Evolutionary conservation across 2,797 vertebrate genomes (phyloP).

Genomic region (Sphenopsis melanotis): DNA sequence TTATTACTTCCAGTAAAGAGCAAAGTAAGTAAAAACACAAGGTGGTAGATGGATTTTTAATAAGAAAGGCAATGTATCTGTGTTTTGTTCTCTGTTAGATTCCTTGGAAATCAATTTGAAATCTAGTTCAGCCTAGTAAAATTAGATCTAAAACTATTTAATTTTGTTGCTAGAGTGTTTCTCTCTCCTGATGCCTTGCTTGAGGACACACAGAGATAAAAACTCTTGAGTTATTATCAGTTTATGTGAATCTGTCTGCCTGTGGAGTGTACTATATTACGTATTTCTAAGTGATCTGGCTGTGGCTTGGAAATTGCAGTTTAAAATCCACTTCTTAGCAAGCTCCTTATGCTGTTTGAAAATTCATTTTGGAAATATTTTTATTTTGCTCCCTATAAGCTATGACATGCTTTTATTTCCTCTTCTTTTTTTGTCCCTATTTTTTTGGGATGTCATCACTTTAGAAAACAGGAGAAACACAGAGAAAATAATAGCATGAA

Average conservation of each 20-base stretch:
- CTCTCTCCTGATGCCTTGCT: conserved; percentile 58
- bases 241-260: conserved; percentile 46
- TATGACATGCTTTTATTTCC: neutral
- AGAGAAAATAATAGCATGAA: neutral
- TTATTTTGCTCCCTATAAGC: neutral
- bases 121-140: conserved; percentile 71
- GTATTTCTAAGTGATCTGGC: conserved; percentile 39
- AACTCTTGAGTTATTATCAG: conserved; percentile 64
- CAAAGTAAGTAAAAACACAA: conserved; percentile 59
- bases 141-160: conserved; percentile 79
- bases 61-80: conserved; percentile 27
- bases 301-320: conserved; percentile 25
- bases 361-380: conserved; percentile 25
- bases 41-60: conserved; percentile 62
- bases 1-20: conserved; percentile 70
- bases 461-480: neutral
- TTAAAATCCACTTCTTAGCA: conserved; percentile 22
- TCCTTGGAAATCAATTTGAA: conserved; percentile 73
- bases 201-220: conserved; percentile 66
- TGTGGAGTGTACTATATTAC: conserved; percentile 30
- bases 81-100: conserved; percentile 65
- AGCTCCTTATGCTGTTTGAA: neutral
- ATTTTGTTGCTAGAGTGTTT: conserved; percentile 73
- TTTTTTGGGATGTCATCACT: neutral
- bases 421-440: fast-evolving